These are phyloP conservation scores for Cherax destructor DNA, from an alignment of 1,140 invertebrate genomes.

Conservation along the genomic window DNA sequence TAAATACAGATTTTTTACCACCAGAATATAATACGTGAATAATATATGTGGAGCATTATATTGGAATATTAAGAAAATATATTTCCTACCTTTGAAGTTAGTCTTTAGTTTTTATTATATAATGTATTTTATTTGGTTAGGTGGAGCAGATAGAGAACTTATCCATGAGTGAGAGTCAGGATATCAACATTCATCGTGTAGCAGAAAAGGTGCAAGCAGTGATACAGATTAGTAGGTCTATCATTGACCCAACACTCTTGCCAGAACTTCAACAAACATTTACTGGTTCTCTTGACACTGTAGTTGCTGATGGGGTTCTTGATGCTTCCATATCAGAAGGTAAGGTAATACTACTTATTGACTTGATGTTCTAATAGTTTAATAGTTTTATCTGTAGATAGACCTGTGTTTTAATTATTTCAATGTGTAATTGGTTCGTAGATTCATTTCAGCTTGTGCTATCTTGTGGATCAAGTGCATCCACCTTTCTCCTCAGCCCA, in stretches of 20 bases:
- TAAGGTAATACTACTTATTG: background rate
- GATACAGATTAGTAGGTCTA: slow-evolving; percentile 17
- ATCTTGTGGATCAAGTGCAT: too few species aligned
- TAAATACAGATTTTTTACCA: too few species aligned
- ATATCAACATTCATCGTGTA: background rate
- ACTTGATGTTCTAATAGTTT: too few species aligned
- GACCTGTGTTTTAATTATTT: too few species aligned
- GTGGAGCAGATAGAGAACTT: slow-evolving; percentile 23
- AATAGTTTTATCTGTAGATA: too few species aligned
- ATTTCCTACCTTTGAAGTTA: background rate
- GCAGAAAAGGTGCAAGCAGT: slow-evolving; percentile 31
- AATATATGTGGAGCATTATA: too few species aligned
- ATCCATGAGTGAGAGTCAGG: background rate
- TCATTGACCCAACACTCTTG: slow-evolving; percentile 2
- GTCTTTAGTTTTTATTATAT: background rate
- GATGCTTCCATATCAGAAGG: background rate
- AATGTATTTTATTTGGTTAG: background rate
- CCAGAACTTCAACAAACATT: slow-evolving; percentile 16
- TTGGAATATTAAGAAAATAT: background rate
- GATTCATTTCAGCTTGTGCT: too few species aligned
- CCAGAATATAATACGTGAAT: too few species aligned
- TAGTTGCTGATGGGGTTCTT: slow-evolving; percentile 19
- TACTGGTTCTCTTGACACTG: background rate
- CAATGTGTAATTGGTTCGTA: too few species aligned
- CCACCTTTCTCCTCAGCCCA: too few species aligned